phyloP scores from a whole-genome alignment of 1,140 invertebrate genomes.

The Tetragonula clypearis region DNA sequence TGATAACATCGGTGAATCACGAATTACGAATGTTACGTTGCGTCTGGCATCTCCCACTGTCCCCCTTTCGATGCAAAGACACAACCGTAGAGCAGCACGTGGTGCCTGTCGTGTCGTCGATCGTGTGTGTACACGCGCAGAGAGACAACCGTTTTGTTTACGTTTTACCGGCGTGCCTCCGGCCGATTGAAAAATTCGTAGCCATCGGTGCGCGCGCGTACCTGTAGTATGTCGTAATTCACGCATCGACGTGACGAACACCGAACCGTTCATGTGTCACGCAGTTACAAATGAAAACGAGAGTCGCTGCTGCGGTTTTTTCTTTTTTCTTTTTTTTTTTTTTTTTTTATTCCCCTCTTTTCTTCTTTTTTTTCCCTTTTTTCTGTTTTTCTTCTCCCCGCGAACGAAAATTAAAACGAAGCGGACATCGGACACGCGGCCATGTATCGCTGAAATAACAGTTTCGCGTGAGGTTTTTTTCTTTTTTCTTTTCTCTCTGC shows the following conservation, averaged over 20 bases:
- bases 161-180: constrained; percentile 54
- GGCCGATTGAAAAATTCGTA: constrained; percentile 60
- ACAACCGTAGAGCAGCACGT: constrained; percentile 48
- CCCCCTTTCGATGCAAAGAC: constrained; percentile 50
- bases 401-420: not conserved
- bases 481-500: no score
- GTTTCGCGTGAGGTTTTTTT: not conserved
- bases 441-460: not conserved
- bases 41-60: constrained; percentile 50
- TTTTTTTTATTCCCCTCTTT: no score
- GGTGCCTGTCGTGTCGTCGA: constrained; percentile 34
- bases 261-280: no score
- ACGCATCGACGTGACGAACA: constrained; percentile 18
- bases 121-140: constrained; percentile 35
- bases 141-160: constrained; percentile 72
- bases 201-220: not conserved
- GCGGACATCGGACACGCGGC: not conserved
- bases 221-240: constrained; percentile 24
- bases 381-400: not conserved
- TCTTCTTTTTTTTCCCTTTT: no score
- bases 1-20: constrained; percentile 62
- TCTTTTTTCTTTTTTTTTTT: not conserved
- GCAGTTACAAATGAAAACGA: constrained; percentile 5
- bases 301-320: not conserved
- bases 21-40: constrained; percentile 62